phyloP scores from a whole-genome alignment of 2,888 invertebrate genomes.

The Omphaloscelis lunosa region DNA sequence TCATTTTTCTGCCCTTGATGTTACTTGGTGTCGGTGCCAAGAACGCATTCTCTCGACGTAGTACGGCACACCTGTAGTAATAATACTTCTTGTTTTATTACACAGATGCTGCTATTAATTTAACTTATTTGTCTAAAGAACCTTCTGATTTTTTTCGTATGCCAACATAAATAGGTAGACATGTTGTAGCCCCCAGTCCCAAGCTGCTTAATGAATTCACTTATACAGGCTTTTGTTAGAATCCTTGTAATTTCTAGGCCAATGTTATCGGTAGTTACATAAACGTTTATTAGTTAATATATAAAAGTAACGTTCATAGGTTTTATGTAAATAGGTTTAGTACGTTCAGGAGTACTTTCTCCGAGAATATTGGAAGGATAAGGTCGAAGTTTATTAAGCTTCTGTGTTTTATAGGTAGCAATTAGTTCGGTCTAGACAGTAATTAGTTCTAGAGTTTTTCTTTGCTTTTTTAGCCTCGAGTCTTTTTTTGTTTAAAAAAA shows the following conservation, averaged over 20 bases:
- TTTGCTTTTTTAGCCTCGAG: background rate
- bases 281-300: conserved; percentile 48
- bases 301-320: conserved; percentile 46
- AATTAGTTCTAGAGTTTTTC: conserved; percentile 27
- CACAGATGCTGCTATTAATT: background rate
- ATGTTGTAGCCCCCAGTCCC: background rate
- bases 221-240: conserved; percentile 36
- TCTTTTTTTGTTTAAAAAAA: background rate
- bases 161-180: background rate
- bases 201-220: conserved; percentile 28
- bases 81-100: too few species aligned
- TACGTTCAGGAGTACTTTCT: conserved; percentile 42
- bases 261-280: conserved; percentile 33
- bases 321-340: conserved; percentile 54
- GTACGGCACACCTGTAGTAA: too few species aligned
- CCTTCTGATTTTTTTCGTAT: background rate
- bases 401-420: conserved; percentile 35
- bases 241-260: conserved; percentile 24
- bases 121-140: background rate
- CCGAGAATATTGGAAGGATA: conserved; percentile 37
- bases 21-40: background rate
- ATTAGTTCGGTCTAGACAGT: conserved; percentile 39
- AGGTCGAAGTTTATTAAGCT: conserved; percentile 51
- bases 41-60: too few species aligned
- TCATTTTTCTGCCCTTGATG: background rate